Conservation (phyloP, 2,113 vertebrate genomes). For the Hyperoodon ampullatus region DNA sequence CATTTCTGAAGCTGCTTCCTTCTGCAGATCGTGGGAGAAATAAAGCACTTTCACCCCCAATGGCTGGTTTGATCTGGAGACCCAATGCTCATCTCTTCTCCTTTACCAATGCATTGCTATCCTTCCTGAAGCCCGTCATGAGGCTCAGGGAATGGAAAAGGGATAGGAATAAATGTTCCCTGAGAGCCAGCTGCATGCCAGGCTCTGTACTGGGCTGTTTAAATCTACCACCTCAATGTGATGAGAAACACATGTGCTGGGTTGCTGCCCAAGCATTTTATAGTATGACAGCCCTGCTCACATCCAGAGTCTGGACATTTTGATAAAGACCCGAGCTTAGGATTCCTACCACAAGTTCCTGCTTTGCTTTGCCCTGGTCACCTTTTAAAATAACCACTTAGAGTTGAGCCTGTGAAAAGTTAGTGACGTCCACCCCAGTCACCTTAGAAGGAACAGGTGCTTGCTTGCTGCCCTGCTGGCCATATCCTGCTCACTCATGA, state of each 20-base stretch:
- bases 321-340: neutral
- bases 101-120: neutral
- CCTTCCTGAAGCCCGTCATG: neutral
- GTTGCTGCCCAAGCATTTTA: neutral
- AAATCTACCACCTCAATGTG: neutral
- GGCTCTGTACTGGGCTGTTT: neutral
- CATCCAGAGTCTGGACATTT: neutral
- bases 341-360: neutral
- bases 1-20: neutral
- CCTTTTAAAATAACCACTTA: neutral
- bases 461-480: neutral
- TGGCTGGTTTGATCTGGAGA: neutral
- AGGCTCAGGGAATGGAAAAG: neutral
- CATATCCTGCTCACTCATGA: neutral
- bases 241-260: neutral
- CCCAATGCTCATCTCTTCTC: neutral
- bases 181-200: neutral
- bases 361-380: neutral
- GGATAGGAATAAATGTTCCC: neutral
- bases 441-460: neutral
- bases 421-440: neutral
- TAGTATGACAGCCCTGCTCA: neutral
- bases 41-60: neutral
- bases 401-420: neutral
- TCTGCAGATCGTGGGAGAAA: neutral